These are phyloP conservation scores for Achatina immaculata DNA, from an alignment of 1,140 invertebrate species.

Conservation along the genomic window DNA sequence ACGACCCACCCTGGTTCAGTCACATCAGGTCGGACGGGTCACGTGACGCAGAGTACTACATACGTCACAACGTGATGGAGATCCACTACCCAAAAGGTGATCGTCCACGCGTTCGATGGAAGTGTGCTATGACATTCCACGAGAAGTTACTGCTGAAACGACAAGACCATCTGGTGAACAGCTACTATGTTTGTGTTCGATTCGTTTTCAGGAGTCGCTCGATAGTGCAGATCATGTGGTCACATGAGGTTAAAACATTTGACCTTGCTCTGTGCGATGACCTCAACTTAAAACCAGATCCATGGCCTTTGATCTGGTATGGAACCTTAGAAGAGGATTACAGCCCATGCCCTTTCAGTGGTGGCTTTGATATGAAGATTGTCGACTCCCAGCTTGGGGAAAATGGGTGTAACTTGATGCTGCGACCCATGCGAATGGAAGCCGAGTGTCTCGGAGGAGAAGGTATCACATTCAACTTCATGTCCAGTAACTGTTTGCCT, in stretches of 20 bases:
- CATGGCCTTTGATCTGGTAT: constrained; percentile 50
- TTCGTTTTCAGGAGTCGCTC: constrained; percentile 45
- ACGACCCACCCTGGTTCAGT: constrained; percentile 40
- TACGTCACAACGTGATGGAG: constrained; percentile 41
- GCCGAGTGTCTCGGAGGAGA: constrained; percentile 55
- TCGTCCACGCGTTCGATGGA: constrained; percentile 33
- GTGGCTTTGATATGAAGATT: constrained; percentile 57
- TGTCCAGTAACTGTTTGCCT: constrained; percentile 45
- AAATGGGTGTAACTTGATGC: constrained; percentile 56
- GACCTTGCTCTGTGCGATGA: constrained; percentile 47
- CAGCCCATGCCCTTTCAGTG: constrained; percentile 48
- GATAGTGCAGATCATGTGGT: constrained; percentile 46
- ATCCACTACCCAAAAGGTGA: constrained; percentile 19
- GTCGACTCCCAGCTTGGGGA: constrained; percentile 36
- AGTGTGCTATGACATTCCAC: constrained; percentile 35
- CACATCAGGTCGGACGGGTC: constrained; percentile 38
- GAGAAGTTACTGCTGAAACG: constrained; percentile 45
- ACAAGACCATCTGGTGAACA: constrained; percentile 34
- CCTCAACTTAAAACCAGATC: constrained; percentile 37
- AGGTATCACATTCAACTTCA: constrained; percentile 53
- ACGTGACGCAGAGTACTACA: constrained; percentile 30
- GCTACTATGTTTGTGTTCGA: constrained; percentile 41
- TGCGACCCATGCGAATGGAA: constrained; percentile 57
- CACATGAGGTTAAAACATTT: constrained; percentile 21
- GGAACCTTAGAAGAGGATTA: constrained; percentile 41